These are phyloP conservation scores for Calyptommatus sinebrachiatus DNA, from an alignment of 2,113 vertebrate species.

Conservation along the genomic window DNA sequence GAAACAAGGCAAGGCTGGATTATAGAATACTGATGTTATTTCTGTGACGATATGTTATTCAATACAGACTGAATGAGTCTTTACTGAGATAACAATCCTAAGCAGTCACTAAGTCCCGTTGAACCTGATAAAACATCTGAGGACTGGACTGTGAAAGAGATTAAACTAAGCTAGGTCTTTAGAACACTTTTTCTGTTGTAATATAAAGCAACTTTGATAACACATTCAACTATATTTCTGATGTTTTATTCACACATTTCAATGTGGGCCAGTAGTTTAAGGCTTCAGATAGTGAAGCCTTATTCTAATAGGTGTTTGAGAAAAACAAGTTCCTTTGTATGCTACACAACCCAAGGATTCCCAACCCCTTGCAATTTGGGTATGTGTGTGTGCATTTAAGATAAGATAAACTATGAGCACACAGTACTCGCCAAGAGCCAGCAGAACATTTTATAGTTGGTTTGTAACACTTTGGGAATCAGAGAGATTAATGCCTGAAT, in stretches of 20 bases:
- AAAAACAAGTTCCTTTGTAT: neutral
- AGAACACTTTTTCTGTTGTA: slow-evolving; percentile 31
- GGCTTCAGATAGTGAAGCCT: neutral
- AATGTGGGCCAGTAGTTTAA: neutral
- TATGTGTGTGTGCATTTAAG: slow-evolving; percentile 33
- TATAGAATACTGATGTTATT: slow-evolving; percentile 38
- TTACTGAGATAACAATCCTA: neutral
- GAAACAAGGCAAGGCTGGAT: slow-evolving; percentile 2
- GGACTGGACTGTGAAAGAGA: slow-evolving; percentile 4
- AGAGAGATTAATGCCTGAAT: no score
- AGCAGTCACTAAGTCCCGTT: neutral
- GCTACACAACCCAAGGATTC: rapidly evolving
- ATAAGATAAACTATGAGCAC: slow-evolving; percentile 12
- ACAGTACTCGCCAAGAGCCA: slow-evolving; percentile 14
- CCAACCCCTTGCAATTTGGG: slow-evolving; percentile 8
- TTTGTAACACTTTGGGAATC: neutral
- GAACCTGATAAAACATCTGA: neutral
- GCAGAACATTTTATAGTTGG: slow-evolving; percentile 34
- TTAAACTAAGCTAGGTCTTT: slow-evolving; percentile 29
- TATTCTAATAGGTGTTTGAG: neutral
- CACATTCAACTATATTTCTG: slow-evolving; percentile 5
- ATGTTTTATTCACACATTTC: slow-evolving; percentile 39
- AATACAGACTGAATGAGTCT: slow-evolving; percentile 47
- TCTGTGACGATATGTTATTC: slow-evolving; percentile 52
- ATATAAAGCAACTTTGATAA: slow-evolving; percentile 38